A percentile compares a stretch with the other conserved stretches of the same genome.
Conservation (phyloP, 2,888 invertebrate species). For the Pharmacophagus antenor region DNA sequence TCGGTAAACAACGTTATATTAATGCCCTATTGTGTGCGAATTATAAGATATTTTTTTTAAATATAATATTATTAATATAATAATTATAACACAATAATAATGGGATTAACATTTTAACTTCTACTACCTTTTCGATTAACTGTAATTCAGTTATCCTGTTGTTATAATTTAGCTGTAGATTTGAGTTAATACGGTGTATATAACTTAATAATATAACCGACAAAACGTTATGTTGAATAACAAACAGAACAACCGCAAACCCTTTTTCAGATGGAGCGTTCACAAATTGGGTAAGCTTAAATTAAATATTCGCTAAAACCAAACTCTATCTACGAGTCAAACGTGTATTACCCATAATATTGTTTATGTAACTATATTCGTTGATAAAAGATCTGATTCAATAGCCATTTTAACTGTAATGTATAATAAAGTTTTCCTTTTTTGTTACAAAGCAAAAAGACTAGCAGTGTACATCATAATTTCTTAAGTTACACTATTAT, state of each 20-base stretch:
- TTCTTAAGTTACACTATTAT: no score
- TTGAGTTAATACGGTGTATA: not conserved
- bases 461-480: no score
- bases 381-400: not conserved
- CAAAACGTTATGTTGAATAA: conserved; percentile 5
- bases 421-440: not conserved
- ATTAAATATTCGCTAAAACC: conserved; percentile 15
- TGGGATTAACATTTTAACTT: no score
- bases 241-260: conserved; percentile 9
- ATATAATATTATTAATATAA: no score
- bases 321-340: not conserved
- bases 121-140: no score
- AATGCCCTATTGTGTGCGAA: no score
- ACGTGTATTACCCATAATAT: not conserved
- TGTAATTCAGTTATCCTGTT: not conserved
- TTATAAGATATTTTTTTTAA: no score
- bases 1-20: no score
- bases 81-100: no score
- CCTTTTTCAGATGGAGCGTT: conserved; percentile 20
- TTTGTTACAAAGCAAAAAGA: not conserved
- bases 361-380: not conserved
- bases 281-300: conserved; percentile 16
- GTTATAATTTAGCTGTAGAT: not conserved
- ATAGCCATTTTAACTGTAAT: not conserved
- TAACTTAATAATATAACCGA: not conserved